Evolutionary conservation across 2,113 vertebrate species (phyloP).

Genomic region (Casuarius casuarius): DNA sequence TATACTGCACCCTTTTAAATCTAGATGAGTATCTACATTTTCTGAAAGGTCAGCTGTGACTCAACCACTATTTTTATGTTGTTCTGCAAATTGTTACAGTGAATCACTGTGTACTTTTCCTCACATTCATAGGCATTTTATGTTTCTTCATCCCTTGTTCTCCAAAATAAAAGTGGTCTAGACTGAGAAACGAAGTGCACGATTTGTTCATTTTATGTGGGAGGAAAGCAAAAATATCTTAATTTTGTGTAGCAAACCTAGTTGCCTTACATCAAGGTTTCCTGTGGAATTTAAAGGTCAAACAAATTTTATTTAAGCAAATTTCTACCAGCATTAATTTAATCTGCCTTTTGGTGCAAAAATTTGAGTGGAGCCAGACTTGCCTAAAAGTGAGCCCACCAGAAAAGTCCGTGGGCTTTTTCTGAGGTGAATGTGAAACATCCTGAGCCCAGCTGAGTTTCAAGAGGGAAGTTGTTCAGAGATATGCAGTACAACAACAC

Average conservation of each 20-base stretch:
- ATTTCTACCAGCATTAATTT: slow-evolving; percentile 3
- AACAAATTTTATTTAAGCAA: background rate
- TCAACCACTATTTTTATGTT: slow-evolving; percentile 62
- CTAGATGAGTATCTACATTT: slow-evolving; percentile 19
- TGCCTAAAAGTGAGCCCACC: slow-evolving; percentile 12
- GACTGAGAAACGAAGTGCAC: background rate
- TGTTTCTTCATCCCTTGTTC: slow-evolving; percentile 2
- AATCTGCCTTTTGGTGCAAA: background rate
- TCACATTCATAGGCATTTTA: slow-evolving; percentile 9
- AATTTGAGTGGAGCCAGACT: background rate
- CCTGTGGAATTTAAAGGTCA: background rate
- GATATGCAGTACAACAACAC: background rate
- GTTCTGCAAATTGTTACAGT: slow-evolving; percentile 42
- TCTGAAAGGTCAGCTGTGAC: slow-evolving; percentile 62
- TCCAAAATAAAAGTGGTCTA: slow-evolving; percentile 23
- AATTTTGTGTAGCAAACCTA: background rate
- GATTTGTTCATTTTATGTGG: slow-evolving; percentile 15
- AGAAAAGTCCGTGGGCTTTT: background rate
- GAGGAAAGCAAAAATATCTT: slow-evolving; percentile 33
- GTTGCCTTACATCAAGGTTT: background rate
- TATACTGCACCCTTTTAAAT: background rate
- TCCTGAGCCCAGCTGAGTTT: background rate
- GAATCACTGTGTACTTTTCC: slow-evolving; percentile 54
- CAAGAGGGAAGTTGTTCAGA: background rate
- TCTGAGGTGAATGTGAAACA: background rate